Conservation (phyloP, 1,140 invertebrate genomes). For the Aethina tumida region DNA sequence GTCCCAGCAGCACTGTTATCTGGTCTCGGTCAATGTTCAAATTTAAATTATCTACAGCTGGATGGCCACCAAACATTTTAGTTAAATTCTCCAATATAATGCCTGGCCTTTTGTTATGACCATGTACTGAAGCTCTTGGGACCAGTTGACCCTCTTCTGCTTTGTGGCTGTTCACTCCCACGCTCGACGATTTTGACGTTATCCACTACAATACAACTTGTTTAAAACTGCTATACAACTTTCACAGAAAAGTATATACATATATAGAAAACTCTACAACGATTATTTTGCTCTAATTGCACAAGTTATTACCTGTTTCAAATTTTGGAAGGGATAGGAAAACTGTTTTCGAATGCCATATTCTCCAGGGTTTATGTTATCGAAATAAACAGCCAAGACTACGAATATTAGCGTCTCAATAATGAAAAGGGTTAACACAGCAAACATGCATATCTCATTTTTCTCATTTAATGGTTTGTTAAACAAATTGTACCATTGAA, state of each 20-base stretch:
- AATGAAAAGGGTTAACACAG: constrained; percentile 27
- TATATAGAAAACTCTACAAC: constrained; percentile 1
- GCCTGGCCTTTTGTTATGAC: too few species aligned
- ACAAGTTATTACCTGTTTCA: too few species aligned
- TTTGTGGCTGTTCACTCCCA: too few species aligned
- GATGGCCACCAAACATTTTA: constrained; percentile 39
- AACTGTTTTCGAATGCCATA: constrained; percentile 29
- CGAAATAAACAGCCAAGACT: constrained; percentile 27
- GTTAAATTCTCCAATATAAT: constrained; percentile 37
- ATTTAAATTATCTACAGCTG: constrained; percentile 57
- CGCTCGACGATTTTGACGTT: constrained; percentile 12
- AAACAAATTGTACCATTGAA: constrained; percentile 26
- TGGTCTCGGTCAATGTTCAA: constrained; percentile 61
- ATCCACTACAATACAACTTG: too few species aligned
- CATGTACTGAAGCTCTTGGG: too few species aligned
- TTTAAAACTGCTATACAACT: too few species aligned
- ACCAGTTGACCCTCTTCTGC: too few species aligned
- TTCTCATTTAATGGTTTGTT: constrained; percentile 16
- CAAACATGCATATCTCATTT: constrained; percentile 24
- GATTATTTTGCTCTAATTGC: too few species aligned
- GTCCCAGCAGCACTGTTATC: constrained; percentile 67
- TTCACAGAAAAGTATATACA: too few species aligned
- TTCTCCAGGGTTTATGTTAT: constrained; percentile 27
- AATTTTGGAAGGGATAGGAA: constrained; percentile 22
- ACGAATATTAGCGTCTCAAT: constrained; percentile 26